Evolutionary conservation across 2,888 invertebrate genomes (phyloP).

Genomic region (Brenthis hecate): DNA sequence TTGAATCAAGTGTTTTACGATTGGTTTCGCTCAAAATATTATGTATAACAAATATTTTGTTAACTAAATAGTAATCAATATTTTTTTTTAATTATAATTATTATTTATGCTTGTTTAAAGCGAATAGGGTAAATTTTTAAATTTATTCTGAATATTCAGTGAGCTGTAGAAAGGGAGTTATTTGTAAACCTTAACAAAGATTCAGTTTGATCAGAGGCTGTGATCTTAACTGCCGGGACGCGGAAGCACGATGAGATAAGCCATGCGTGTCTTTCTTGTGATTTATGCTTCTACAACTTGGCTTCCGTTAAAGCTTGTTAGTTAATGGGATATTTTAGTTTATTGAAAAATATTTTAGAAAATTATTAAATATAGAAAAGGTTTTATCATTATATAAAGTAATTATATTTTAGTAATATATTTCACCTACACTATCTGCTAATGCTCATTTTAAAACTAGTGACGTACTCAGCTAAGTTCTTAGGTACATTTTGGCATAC

Average conservation of each 20-base stretch:
- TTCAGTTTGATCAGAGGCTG: conserved; percentile 28
- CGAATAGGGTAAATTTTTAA: background rate
- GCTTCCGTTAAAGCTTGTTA: conserved; percentile 36
- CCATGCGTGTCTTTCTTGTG: conserved; percentile 35
- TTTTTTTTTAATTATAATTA: background rate
- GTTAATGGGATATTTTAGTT: conserved; percentile 19
- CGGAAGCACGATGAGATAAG: conserved; percentile 38
- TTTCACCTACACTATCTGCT: background rate
- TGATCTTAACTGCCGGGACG: conserved; percentile 39
- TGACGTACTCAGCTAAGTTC: no score
- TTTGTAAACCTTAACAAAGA: conserved; percentile 28
- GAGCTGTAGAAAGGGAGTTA: conserved; percentile 16
- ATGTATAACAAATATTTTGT: no score
- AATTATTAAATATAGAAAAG: background rate
- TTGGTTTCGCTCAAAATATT: no score
- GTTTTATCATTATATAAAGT: background rate
- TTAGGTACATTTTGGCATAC: no score
- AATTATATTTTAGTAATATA: background rate
- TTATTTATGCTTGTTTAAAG: background rate
- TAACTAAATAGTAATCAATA: no score
- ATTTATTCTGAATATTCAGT: conserved; percentile 23
- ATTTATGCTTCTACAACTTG: conserved; percentile 25
- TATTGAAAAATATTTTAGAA: background rate
- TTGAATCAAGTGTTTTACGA: no score
- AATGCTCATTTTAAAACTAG: no score